A percentile compares a stretch with the other conserved stretches of the same genome.
These are phyloP conservation scores for Idaea biselata DNA, from an alignment of 2,888 invertebrate genomes.

Conservation along the genomic window DNA sequence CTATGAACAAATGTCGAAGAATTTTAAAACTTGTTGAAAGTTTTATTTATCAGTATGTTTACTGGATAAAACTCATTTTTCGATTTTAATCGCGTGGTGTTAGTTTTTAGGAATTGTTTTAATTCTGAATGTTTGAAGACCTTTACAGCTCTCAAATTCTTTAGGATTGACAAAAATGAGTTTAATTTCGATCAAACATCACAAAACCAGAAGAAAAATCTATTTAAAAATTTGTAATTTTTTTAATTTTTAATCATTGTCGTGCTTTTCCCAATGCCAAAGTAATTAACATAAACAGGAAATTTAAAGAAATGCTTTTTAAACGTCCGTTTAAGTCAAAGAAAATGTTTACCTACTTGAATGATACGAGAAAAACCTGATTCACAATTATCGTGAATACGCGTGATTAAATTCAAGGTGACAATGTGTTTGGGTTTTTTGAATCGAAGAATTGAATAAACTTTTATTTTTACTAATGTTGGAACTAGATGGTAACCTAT, in stretches of 20 bases:
- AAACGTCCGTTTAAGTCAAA: conserved; percentile 26
- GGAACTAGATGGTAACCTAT: neutral
- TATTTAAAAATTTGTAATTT: too few relatives aligned
- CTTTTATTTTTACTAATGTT: conserved; percentile 1
- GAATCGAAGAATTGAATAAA: neutral
- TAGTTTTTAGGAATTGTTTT: too few relatives aligned
- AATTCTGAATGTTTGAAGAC: too few relatives aligned
- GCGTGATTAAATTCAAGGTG: conserved; percentile 7
- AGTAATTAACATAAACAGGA: conserved; percentile 40
- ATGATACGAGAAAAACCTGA: conserved; percentile 10
- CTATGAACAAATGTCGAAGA: too few relatives aligned
- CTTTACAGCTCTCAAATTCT: too few relatives aligned
- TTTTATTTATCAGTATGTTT: too few relatives aligned
- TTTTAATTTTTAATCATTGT: neutral
- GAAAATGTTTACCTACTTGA: conserved; percentile 14
- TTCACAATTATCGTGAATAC: conserved; percentile 13
- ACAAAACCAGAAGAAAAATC: too few relatives aligned
- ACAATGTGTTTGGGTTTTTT: conserved; percentile 2
- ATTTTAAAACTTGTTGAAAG: too few relatives aligned
- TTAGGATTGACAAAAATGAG: too few relatives aligned
- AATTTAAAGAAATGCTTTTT: conserved; percentile 10
- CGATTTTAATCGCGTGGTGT: too few relatives aligned
- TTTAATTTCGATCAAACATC: too few relatives aligned
- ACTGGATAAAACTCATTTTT: too few relatives aligned
- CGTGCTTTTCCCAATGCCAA: conserved; percentile 41